Conservation (phyloP, 2,113 vertebrate species). For the Vicugna pacos region DNA sequence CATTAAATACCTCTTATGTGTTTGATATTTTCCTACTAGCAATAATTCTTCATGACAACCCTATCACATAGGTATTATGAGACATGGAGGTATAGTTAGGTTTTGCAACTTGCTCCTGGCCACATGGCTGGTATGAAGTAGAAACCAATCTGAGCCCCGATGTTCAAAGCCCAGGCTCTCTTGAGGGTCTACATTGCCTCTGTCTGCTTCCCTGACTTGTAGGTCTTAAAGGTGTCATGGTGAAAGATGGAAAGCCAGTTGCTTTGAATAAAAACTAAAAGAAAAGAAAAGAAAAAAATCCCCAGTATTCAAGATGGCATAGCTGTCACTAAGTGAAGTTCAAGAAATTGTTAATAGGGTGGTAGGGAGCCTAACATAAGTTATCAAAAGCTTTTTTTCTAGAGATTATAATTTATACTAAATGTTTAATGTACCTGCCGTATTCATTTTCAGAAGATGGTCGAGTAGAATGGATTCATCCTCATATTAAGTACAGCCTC, state of each 20-base stretch:
- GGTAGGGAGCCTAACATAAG: background rate
- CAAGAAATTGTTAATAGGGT: background rate
- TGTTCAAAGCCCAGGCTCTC: background rate
- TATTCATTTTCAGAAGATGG: constrained; percentile 30
- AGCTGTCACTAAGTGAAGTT: constrained; percentile 25
- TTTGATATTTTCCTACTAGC: background rate
- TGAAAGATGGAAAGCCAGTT: constrained; percentile 5
- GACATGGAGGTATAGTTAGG: background rate
- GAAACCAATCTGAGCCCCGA: constrained; percentile 3
- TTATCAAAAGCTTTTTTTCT: constrained; percentile 20
- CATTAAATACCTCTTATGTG: background rate
- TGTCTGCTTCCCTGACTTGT: background rate
- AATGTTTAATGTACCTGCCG: background rate
- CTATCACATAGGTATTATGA: background rate
- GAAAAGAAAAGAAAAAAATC: background rate
- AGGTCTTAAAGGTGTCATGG: background rate
- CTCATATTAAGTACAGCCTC: background rate
- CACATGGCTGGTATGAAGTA: background rate
- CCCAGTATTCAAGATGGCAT: constrained; percentile 14
- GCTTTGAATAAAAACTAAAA: constrained; percentile 22
- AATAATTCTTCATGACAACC: background rate
- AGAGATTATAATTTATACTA: constrained; percentile 22
- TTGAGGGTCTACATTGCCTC: background rate
- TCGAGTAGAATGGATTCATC: background rate
- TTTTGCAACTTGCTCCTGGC: background rate